phyloP scores from a whole-genome alignment of 1,140 invertebrate species.

The Papilio helenus region DNA sequence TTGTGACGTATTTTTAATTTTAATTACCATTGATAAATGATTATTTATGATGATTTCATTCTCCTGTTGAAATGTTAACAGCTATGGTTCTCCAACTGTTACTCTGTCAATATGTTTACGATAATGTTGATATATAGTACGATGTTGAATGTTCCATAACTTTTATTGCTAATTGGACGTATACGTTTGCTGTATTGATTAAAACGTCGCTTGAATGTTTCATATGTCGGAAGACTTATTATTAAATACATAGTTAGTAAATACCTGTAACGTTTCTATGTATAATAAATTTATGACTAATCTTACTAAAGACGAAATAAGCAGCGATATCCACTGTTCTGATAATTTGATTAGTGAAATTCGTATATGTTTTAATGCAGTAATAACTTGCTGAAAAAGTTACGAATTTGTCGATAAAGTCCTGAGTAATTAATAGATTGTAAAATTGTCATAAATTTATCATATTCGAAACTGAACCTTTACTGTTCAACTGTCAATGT shows the following conservation, averaged over 20 bases:
- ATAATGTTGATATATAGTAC: neutral
- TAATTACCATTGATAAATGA: neutral
- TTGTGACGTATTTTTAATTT: slow-evolving; percentile 16
- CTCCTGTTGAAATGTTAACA: neutral
- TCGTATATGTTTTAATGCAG: no score
- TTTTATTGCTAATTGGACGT: neutral
- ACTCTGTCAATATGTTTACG: slow-evolving; percentile 10
- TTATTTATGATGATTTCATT: slow-evolving; percentile 10
- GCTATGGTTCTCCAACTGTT: neutral
- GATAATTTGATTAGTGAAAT: neutral
- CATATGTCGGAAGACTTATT: neutral
- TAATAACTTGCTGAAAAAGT: no score
- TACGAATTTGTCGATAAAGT: neutral
- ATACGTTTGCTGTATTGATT: neutral
- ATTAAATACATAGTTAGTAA: neutral
- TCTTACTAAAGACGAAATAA: neutral
- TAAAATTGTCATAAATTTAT: neutral
- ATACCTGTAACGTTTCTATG: neutral
- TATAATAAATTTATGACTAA: neutral
- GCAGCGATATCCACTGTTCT: neutral
- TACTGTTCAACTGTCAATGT: neutral
- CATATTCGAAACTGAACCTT: neutral
- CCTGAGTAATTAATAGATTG: neutral
- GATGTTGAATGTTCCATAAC: neutral
- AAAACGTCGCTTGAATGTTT: neutral